Conservation (phyloP, 2,797 vertebrate species). For the Callimico goeldii region DNA sequence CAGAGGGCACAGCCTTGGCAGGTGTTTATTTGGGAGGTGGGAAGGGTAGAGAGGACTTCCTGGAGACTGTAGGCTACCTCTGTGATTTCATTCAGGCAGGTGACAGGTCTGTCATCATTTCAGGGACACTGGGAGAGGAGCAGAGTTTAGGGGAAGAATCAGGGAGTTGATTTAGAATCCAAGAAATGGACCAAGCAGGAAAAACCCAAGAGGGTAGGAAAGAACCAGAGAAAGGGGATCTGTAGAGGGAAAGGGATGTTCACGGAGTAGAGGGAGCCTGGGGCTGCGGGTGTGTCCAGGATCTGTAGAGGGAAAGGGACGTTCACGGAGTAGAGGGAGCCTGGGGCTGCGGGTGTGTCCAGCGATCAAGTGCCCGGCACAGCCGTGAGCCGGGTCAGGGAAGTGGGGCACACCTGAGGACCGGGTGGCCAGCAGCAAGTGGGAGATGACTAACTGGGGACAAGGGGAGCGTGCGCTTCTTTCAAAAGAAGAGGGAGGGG, state of each 20-base stretch:
- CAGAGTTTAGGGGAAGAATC: not conserved
- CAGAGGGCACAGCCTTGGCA: fast-evolving
- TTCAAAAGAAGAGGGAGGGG: not conserved
- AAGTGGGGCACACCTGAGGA: fast-evolving
- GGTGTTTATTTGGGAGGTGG: too few species aligned
- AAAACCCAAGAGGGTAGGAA: too few species aligned
- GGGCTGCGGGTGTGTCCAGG: not conserved
- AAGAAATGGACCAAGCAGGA: not conserved
- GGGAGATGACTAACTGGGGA: not conserved
- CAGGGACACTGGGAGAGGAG: not conserved
- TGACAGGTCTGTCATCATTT: not conserved
- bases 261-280: fast-evolving
- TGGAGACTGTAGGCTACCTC: too few species aligned
- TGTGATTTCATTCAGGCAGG: not conserved
- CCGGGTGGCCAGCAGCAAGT: fast-evolving
- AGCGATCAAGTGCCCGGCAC: fast-evolving
- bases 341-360: fast-evolving
- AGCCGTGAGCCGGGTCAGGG: fast-evolving
- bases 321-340: fast-evolving
- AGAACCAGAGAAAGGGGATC: not conserved
- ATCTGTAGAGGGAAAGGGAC: not conserved
- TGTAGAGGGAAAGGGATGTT: not conserved
- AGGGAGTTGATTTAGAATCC: too few species aligned
- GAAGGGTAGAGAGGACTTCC: too few species aligned
- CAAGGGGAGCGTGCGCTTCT: fast-evolving